phyloP scores from a whole-genome alignment of 2,113 vertebrate genomes.

The Vimba vimba region DNA sequence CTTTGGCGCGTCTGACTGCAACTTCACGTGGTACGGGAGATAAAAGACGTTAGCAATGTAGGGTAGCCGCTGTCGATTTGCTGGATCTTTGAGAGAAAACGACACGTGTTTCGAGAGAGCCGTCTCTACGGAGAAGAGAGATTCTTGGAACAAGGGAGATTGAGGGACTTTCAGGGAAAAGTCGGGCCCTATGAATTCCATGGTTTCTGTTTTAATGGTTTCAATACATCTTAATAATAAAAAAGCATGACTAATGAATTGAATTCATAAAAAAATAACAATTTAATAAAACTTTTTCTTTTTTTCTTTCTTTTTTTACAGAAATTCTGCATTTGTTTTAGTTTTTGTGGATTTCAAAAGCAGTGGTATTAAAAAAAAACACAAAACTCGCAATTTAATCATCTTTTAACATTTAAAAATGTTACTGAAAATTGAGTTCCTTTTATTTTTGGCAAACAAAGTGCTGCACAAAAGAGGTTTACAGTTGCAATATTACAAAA shows the following conservation, averaged over 20 bases:
- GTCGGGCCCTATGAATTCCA: too few relatives aligned
- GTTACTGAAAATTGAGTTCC: neutral
- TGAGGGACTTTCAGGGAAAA: neutral
- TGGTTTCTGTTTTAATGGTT: too few relatives aligned
- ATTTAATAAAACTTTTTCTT: too few relatives aligned
- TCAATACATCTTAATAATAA: too few relatives aligned
- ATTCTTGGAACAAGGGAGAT: neutral
- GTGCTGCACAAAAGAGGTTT: too few relatives aligned
- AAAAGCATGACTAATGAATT: too few relatives aligned
- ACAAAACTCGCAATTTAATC: neutral
- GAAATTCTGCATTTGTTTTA: too few relatives aligned
- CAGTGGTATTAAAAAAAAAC: neutral
- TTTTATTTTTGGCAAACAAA: too few relatives aligned
- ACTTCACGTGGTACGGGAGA: conserved; percentile 2
- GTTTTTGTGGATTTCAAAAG: neutral
- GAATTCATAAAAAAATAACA: too few relatives aligned
- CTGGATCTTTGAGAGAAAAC: conserved; percentile 1
- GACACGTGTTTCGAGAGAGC: neutral
- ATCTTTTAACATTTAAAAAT: neutral
- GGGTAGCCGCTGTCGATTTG: neutral
- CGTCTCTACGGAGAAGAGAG: neutral
- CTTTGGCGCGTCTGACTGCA: neutral
- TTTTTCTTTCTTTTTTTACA: too few relatives aligned
- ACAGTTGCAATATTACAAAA: too few relatives aligned
- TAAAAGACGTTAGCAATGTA: conserved; percentile 17